Base-by-base conservation (phyloP, 2,113 vertebrate species). In the Hiodon tergisus region DNA sequence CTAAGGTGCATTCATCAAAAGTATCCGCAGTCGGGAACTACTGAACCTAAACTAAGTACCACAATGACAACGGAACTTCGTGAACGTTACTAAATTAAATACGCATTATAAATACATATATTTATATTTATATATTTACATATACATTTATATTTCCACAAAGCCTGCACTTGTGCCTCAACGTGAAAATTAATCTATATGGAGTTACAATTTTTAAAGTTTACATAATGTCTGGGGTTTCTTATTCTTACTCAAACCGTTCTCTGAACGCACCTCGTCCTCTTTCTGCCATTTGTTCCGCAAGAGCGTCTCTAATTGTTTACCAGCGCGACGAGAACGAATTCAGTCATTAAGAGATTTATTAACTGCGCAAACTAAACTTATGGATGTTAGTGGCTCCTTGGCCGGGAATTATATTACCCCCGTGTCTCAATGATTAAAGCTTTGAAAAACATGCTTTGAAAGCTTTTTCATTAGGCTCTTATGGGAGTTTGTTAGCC, bases 381-480 rank as follows among this genome's bases (percentile, higher is more conserved):
- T 68, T 61, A 71, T 58, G 70, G 76, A 71, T 78, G 71, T 80
- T 77, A 80, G 75, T 75, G 76, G 67, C 82, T 59, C 59, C 51
- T 59, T 76, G 78, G 75, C 57, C 80, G 69, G 63, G 73, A 70
- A 81, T 81, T 79, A 81, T 82, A 85, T 78, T 59, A 80, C 78
- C 79, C 76, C 79, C 82, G 79, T 85, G 75, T 84, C 78, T 85
- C 71, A 1, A 58, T 85, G 82, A 89, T 88, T 88, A 80, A 82
- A 77, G 79, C 77, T 82, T 79, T 85, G 86, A 81, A 85, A 86
- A 90, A 89, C 87, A 88, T 83, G 86, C 84, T 80, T 63, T 91
- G 84, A 91, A 90, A 92, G 91, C 89, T 89, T 91, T 92, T 90
- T 90, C 88, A 92, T 91, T 87, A 88, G 53, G 78, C 76, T 79